phyloP scores from a whole-genome alignment of 2,888 invertebrate genomes.

The Folsomia candida region DNA sequence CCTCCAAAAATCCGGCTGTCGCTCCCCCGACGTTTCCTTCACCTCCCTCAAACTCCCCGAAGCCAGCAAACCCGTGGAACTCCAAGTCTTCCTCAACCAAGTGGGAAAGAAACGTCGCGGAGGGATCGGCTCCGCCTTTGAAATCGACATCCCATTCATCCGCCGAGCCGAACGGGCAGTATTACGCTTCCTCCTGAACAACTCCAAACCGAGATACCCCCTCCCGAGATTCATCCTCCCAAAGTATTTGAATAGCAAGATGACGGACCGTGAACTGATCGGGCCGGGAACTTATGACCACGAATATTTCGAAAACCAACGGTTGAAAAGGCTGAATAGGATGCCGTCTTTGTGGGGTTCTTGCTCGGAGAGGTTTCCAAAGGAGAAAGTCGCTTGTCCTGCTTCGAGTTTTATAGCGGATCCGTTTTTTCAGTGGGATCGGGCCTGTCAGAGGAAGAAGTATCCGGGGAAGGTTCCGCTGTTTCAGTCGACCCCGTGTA shows the following conservation, averaged over 20 bases:
- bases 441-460: constrained; percentile 9
- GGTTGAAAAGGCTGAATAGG: background rate
- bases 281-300: constrained; percentile 32
- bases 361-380: constrained; percentile 27
- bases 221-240: constrained; percentile 30
- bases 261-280: constrained; percentile 20
- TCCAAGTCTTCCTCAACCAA: constrained; percentile 13
- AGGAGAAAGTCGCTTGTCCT: constrained; percentile 10
- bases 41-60: background rate
- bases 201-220: constrained; percentile 29
- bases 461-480: constrained; percentile 25
- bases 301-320: constrained; percentile 12
- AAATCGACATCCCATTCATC: constrained; percentile 19
- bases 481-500: constrained; percentile 28
- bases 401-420: constrained; percentile 2
- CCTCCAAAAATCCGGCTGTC: constrained; percentile 12
- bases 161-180: constrained; percentile 27
- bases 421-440: constrained; percentile 19
- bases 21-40: background rate
- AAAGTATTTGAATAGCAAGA: constrained; percentile 18
- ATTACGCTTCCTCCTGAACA: constrained; percentile 23
- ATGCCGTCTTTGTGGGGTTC: constrained; percentile 23
- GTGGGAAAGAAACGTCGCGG: constrained; percentile 14
- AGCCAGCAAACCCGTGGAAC: background rate
- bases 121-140: constrained; percentile 20